These are phyloP conservation scores for Mylabris phalerata DNA, from an alignment of 1,140 invertebrate genomes.

Conservation along the genomic window DNA sequence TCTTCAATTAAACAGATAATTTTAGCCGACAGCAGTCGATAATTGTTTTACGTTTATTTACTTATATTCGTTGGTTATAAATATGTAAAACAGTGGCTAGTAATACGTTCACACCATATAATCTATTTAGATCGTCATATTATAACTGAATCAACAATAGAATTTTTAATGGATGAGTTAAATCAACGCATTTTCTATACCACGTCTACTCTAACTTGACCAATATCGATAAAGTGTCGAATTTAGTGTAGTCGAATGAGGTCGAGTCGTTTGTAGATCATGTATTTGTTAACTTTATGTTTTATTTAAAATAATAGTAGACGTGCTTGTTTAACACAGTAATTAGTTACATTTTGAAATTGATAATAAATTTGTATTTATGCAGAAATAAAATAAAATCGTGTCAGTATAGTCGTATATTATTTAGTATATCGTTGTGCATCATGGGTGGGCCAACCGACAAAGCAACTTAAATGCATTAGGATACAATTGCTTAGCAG, in stretches of 20 bases:
- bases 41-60: constrained; percentile 1
- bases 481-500: constrained; percentile 33
- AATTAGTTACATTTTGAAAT: no score
- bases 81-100: constrained; percentile 6
- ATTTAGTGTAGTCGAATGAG: no score
- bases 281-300: no score
- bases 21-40: neutral
- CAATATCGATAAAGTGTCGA: no score
- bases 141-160: constrained; percentile 10
- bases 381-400: constrained; percentile 4
- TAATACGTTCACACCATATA: constrained; percentile 10
- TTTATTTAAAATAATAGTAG: no score
- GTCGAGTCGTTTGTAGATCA: no score
- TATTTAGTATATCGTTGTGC: constrained; percentile 14
- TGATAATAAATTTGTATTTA: constrained; percentile 2
- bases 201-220: no score
- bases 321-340: no score
- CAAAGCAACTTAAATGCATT: constrained; percentile 33
- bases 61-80: constrained; percentile 1
- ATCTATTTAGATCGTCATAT: constrained; percentile 5
- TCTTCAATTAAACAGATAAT: neutral
- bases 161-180: no score
- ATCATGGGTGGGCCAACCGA: constrained; percentile 30
- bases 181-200: no score
- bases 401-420: constrained; percentile 9